Evolutionary conservation across 2,797 vertebrate genomes (phyloP), one percentile per base, ranked within the genome.

Genomic region (Falco peregrinus): DNA sequence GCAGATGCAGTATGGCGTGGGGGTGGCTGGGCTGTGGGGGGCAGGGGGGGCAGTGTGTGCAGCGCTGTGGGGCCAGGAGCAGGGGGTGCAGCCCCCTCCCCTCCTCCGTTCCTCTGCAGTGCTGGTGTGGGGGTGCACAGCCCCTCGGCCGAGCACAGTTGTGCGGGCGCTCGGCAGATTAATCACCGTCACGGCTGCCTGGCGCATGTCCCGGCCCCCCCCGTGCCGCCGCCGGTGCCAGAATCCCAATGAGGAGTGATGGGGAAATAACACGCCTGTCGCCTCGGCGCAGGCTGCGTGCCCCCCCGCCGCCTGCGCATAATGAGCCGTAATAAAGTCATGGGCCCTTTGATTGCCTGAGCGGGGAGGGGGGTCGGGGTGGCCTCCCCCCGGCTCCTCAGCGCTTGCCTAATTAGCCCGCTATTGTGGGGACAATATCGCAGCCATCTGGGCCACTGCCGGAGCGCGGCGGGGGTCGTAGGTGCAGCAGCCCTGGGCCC

Each of bases 261-360:
- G 65, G 71, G 82, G 71, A 50, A 43, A 47, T 39, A 29, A 51
- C 64, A 45, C n/a, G 56, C 54, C 74, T 61, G 84, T 45, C 73
- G 39, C n/a, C 63, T 45, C 33, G 31, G 43, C 53, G 17, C 60
- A 13, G 45, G 39, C 33, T 48, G 65, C 59, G 25, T 41, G 47
- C 59, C 81, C 60, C 48, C 39, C 73, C n/a, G 53, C 51, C 21
- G 18, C 71, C 53, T 41, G 24, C n/a, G 7, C 57, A 71, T 70
- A 89, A 93, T 89, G 92, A 87, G 70, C 31, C 25, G 8, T 93
- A 81, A 91, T 87, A n/a, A 83, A 94, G 75, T 65, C 90, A 54
- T 65, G 43, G 54, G 61, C 56, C n/a, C 77, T 83, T 79, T n/a
- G 81, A 84, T 80, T 83, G 77, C 71, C 33, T 68, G 87, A n/a